These are phyloP conservation scores for Arion vulgaris DNA, from an alignment of 1,140 invertebrate genomes.

Conservation along the genomic window DNA sequence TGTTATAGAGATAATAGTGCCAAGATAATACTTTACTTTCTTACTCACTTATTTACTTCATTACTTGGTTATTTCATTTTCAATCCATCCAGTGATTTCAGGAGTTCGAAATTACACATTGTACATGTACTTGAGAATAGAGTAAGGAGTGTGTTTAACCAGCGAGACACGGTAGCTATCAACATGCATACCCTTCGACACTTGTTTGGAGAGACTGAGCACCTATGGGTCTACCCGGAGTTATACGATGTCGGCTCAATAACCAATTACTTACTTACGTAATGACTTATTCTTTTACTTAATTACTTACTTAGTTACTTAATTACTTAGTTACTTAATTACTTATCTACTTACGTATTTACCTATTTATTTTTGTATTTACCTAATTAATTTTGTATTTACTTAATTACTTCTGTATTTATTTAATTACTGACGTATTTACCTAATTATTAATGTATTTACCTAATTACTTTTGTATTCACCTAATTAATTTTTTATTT, in stretches of 20 bases:
- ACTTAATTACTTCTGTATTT: background rate
- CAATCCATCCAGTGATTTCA: too few relatives aligned
- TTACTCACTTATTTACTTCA: slow-evolving; percentile 2
- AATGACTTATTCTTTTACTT: background rate
- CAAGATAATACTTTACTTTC: too few relatives aligned
- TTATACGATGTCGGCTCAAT: too few relatives aligned
- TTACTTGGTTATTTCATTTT: background rate
- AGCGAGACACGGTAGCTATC: too few relatives aligned
- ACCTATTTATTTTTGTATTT: background rate
- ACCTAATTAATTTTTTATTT: background rate
- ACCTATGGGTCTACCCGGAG: too few relatives aligned
- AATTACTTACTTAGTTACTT: background rate
- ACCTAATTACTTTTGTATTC: background rate
- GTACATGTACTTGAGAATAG: too few relatives aligned
- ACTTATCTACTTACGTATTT: background rate
- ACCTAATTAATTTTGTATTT: background rate
- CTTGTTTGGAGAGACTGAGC: too few relatives aligned
- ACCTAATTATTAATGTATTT: background rate
- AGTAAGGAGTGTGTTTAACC: too few relatives aligned
- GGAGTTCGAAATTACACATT: too few relatives aligned
- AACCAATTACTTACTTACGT: background rate
- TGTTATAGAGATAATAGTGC: too few relatives aligned
- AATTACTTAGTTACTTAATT: background rate
- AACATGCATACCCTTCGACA: too few relatives aligned
- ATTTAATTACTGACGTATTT: background rate